A percentile compares a stretch with the other conserved stretches of the same genome.
These are phyloP conservation scores for Cirrhinus molitorella DNA, from an alignment of 2,797 vertebrate genomes.

Conservation along the genomic window DNA sequence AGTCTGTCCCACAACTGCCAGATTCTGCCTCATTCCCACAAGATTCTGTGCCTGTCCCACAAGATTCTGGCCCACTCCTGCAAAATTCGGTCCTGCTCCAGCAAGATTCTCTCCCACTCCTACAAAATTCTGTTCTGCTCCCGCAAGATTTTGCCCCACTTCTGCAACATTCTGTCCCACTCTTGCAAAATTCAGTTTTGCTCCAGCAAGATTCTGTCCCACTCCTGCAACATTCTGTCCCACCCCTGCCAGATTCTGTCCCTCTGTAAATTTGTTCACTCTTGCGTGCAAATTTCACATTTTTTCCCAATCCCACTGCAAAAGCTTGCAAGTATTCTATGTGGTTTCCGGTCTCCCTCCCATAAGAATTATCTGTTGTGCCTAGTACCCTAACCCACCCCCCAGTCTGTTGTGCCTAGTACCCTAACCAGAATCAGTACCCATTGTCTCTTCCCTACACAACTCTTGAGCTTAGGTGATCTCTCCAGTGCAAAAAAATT, in stretches of 20 bases:
- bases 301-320: not conserved
- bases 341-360: too few relatives aligned
- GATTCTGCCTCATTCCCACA: not conserved
- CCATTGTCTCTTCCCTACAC: not conserved
- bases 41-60: not conserved
- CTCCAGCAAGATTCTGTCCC: too few relatives aligned
- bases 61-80: not conserved
- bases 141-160: not conserved
- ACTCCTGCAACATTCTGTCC: too few relatives aligned
- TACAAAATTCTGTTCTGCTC: not conserved
- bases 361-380: not conserved
- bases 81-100: not conserved
- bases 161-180: too few relatives aligned
- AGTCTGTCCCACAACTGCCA: not conserved
- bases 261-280: not conserved
- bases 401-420: not conserved
- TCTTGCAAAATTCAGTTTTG: too few relatives aligned
- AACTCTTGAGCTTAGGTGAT: slow-evolving; percentile 12
- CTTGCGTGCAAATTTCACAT: not conserved
- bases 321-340: not conserved
- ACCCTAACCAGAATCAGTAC: too few relatives aligned
- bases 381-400: not conserved
- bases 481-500: slow-evolving; percentile 23
- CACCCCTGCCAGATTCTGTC: not conserved
- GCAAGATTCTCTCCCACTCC: not conserved